These are phyloP conservation scores for Agapostemon virescens DNA, from an alignment of 2,888 invertebrate genomes.

Conservation along the genomic window DNA sequence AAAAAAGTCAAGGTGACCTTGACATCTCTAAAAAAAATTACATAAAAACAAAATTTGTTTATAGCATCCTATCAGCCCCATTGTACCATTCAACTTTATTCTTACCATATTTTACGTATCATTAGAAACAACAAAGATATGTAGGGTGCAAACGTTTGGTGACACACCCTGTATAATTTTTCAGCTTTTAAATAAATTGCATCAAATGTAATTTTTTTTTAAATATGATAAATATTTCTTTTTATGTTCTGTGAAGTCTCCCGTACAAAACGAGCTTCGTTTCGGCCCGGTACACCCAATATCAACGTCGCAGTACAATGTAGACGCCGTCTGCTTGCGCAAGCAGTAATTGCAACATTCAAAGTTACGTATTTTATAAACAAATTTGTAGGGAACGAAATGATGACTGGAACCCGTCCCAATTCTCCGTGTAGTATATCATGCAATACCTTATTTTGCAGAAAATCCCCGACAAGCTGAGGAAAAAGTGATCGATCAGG, in stretches of 20 bases:
- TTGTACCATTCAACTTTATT: no score
- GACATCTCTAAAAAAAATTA: no score
- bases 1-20: no score
- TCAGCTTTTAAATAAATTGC: no score
- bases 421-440: neutral
- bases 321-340: neutral
- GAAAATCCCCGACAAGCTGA: neutral
- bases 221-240: no score
- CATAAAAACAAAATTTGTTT: no score
- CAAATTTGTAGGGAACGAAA: neutral
- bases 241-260: neutral
- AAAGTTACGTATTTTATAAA: neutral
- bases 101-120: no score
- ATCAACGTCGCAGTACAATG: neutral
- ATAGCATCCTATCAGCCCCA: no score
- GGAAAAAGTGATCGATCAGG: neutral
- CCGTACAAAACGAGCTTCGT: neutral
- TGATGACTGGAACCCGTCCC: neutral
- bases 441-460: neutral
- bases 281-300: neutral
- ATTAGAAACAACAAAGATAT: no score
- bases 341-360: neutral
- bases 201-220: no score
- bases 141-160: no score
- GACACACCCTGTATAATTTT: no score